Base-by-base conservation (phyloP, 2,888 invertebrate genomes). In the Pheosia tremula region DNA sequence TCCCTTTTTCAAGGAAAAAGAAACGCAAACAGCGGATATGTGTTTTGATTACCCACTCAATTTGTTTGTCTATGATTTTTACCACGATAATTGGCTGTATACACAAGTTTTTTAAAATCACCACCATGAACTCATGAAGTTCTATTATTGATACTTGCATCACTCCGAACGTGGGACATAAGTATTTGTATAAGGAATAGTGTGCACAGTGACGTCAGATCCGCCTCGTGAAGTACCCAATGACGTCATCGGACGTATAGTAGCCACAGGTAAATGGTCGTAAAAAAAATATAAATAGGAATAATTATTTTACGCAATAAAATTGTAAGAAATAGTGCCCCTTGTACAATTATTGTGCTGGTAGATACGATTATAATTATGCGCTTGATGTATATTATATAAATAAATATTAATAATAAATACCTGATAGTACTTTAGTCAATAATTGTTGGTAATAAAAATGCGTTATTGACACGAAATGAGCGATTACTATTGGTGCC, bases 221-320 rank as follows among this genome's bases (percentile, higher is more conserved):
- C 62, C 60, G 54, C 56, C 56, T 60, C 45, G 56, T 9, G 41
- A 65, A 62, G 60, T 65, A 58, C 57, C 38, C 3, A 5, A 61
- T 65, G 61, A 45, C 58, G 60, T 65, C 65, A 62, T 62, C 41
- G 7, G 3, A 41, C 53, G 43, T 45, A 50, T 49, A 57, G 36
- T 52, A 36, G 11, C 52, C 24, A 24, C 50, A 50, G 50, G 50
- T 50, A 50, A 50, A 50, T 11, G 47, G 47, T 47, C 3, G 9
- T 47, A n/a, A 47, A n/a, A 24, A 24, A 1, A 24, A 1, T 24
- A n/a, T 47, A 47, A 47, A 47, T 47, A 47, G n/a, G 47, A 47
- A 47, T 47, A n/a, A n/a, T 47, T 47, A 47, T 4, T n/a, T n/a
- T 47, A 47, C n/a, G n/a, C n/a, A n/a, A n/a, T n/a, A n/a, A n/a